Evolutionary conservation across 2,797 vertebrate genomes (phyloP).

Genomic region (Cheirogaleus major): DNA sequence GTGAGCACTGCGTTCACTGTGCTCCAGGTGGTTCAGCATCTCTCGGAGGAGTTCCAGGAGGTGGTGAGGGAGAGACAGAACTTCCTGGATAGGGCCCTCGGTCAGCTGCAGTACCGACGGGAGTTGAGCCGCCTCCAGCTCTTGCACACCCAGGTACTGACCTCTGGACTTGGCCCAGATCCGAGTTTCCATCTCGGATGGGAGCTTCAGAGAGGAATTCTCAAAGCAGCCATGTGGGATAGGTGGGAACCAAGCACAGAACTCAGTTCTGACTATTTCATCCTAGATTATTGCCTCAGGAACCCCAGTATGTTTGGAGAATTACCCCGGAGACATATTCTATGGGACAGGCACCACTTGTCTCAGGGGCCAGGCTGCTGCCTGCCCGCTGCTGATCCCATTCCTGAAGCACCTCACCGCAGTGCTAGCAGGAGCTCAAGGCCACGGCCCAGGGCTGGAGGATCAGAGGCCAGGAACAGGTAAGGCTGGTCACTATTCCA

Average conservation of each 20-base stretch:
- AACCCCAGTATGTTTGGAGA: conserved; percentile 86
- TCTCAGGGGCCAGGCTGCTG: conserved; percentile 54
- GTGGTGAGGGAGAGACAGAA: conserved; percentile 83
- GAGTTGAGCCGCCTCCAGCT: conserved; percentile 84
- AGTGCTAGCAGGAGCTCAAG: conserved; percentile 84
- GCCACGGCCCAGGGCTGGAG: background rate
- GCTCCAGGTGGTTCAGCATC: conserved; percentile 81
- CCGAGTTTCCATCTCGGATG: conserved; percentile 78
- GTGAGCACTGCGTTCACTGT: background rate
- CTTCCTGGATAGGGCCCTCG: conserved; percentile 85
- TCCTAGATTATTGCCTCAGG: conserved; percentile 88
- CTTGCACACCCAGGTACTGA: conserved; percentile 89
- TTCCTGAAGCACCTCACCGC: conserved; percentile 87
- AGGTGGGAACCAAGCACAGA: background rate
- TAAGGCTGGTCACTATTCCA: background rate
- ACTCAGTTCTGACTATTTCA: background rate
- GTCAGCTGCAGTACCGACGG: conserved; percentile 85
- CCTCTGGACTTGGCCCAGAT: conserved; percentile 26
- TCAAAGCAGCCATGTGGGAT: background rate
- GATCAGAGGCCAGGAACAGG: conserved; percentile 15
- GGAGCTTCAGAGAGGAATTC: background rate
- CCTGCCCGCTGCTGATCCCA: conserved; percentile 87
- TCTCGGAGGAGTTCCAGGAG: conserved; percentile 86
- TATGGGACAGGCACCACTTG: conserved; percentile 61
- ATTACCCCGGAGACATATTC: conserved; percentile 84